These are phyloP conservation scores for Drosophila bocki DNA, from an alignment of 1,140 invertebrate genomes.

Conservation along the genomic window DNA sequence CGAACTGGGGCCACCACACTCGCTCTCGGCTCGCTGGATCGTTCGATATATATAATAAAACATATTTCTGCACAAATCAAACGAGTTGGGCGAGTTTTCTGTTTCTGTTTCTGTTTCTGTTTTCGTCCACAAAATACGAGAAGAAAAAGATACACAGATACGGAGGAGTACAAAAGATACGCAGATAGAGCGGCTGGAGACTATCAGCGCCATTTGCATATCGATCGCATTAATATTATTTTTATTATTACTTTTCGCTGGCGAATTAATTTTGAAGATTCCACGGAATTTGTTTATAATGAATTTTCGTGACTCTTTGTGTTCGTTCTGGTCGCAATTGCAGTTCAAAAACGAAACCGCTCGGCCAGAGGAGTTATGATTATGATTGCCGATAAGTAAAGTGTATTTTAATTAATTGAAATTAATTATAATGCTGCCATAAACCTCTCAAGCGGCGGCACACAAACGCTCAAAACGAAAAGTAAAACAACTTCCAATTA, in stretches of 20 bases:
- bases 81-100: constrained; percentile 74
- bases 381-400: constrained; percentile 69
- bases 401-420: constrained; percentile 80
- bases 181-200: constrained; percentile 43
- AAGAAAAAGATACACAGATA: constrained; percentile 35
- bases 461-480: constrained; percentile 22
- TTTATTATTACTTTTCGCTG: constrained; percentile 59
- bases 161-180: constrained; percentile 38
- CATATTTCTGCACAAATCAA: constrained; percentile 82
- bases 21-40: not conserved
- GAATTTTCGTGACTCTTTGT: constrained; percentile 9
- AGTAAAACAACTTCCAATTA: constrained; percentile 63
- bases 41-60: constrained; percentile 65
- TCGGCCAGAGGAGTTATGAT: constrained; percentile 39
- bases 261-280: constrained; percentile 28
- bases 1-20: constrained; percentile 18
- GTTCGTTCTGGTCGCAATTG: constrained; percentile 31
- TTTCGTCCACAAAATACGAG: constrained; percentile 13
- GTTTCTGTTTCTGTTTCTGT: constrained; percentile 44
- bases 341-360: constrained; percentile 59
- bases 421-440: constrained; percentile 74
- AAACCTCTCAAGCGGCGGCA: constrained; percentile 31
- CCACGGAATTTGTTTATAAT: constrained; percentile 4
- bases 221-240: constrained; percentile 76
- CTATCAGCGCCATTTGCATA: constrained; percentile 78